Base-by-base conservation (phyloP, 2,888 invertebrate genomes). In the Sminthurinus aureus region DNA sequence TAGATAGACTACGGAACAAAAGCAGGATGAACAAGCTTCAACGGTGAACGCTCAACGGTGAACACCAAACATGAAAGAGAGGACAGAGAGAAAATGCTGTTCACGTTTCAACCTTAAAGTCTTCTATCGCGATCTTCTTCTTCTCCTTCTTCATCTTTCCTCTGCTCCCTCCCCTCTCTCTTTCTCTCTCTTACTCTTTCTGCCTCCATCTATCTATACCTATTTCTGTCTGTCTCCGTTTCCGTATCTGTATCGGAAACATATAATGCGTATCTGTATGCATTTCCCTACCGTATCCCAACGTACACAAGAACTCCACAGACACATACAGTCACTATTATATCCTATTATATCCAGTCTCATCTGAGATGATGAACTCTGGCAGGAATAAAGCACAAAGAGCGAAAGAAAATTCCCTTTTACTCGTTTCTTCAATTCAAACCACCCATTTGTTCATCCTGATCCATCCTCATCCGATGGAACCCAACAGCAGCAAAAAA, bases 41-140 rank as follows among this genome's bases (percentile, higher is more conserved):
- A 38, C 38, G 6, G 3, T 38, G 38, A 38, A 38, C 38, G 6
- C 38, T 38, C 1, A 38, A 38, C 38, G 6, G 1, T 1, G 6
- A 51, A 82, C 13, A 76, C 20, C 13, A 50, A 20, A 74, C 50
- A 67, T 66, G 20, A 22, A 69, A 52, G 50, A 79, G 76, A 67
- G 69, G 69, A 77, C 77, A 78, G 24, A 15, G 18, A 24, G 73
- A 58, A 77, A 67, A 82, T 82, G 82, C 82, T 75, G 82, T 76
- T 77, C 82, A 82, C 76, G 82, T 82, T 11, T 24, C 75, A 20
- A 80, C 69, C 69, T 51, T 66, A 58, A 58, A 15, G 22, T 26
- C 58, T 64, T 11, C 69, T 20, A 71, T 71, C 71, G 24, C 69
- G 71, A 71, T 71, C 24, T 71, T 26, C 71, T 71, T 24, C 26